Percentiles rank a stretch among this genome's conserved stretches.
Evolutionary conservation across 1,140 invertebrate genomes (phyloP).

Genomic region (Drosophila murphyi): DNA sequence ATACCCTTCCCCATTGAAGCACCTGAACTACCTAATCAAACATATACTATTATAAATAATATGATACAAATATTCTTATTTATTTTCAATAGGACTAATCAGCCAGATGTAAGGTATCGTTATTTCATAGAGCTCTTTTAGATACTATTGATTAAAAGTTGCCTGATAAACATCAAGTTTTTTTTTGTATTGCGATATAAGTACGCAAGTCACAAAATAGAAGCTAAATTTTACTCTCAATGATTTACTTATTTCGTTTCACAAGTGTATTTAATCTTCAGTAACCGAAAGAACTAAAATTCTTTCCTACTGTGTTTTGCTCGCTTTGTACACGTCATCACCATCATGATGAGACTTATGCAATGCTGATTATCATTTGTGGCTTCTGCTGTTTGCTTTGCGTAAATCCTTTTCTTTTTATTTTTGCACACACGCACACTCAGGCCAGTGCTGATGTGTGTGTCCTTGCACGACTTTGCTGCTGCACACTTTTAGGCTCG

Average conservation of each 20-base stretch:
- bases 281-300: background rate
- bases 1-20: background rate
- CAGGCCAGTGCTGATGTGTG: constrained; percentile 2
- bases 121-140: background rate
- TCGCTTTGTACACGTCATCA: constrained; percentile 31
- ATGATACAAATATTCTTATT: no score
- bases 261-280: background rate
- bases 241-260: background rate
- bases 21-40: background rate
- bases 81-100: no score
- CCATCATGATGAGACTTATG: constrained; percentile 37
- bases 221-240: background rate
- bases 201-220: background rate
- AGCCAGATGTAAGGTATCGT: background rate
- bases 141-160: no score
- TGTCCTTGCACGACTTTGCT: constrained; percentile 66
- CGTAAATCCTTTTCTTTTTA: constrained; percentile 64
- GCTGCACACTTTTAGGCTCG: constrained; percentile 70
- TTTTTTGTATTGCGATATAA: no score
- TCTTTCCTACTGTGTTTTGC: background rate
- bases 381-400: constrained; percentile 56
- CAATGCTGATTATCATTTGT: constrained; percentile 53
- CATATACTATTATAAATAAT: no score
- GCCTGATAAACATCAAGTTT: no score
- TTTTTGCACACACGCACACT: constrained; percentile 35